These are phyloP conservation scores for Malurus melanocephalus DNA, from an alignment of 2,113 vertebrate genomes.

Conservation along the genomic window DNA sequence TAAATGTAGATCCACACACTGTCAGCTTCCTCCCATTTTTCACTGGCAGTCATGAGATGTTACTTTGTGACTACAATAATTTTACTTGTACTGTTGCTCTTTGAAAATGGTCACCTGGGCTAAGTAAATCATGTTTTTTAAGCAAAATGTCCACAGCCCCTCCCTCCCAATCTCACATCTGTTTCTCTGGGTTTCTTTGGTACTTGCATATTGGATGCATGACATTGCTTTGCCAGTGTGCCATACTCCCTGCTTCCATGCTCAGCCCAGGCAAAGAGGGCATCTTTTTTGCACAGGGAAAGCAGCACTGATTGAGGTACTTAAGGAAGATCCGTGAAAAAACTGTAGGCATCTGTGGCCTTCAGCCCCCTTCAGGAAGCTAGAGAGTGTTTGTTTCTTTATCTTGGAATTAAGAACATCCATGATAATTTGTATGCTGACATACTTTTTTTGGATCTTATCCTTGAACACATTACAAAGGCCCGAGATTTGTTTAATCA, in stretches of 20 bases:
- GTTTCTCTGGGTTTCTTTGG: not conserved
- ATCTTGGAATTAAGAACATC: not conserved
- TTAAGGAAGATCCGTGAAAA: not conserved
- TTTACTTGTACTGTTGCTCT: not conserved
- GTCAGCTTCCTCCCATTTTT: not conserved
- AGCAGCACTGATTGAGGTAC: not conserved
- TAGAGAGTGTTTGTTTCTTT: constrained; percentile 10
- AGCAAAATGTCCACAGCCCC: not conserved
- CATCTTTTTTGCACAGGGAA: not conserved
- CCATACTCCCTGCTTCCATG: not conserved
- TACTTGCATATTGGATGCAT: too few species aligned
- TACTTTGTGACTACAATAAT: not conserved
- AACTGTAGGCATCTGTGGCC: not conserved
- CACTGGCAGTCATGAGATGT: not conserved
- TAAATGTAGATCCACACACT: not conserved
- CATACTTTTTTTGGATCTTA: not conserved
- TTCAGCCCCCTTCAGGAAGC: not conserved
- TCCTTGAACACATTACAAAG: constrained; percentile 25
- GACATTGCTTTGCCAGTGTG: not conserved
- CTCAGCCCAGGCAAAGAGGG: not conserved
- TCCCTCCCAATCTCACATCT: not conserved
- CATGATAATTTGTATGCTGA: not conserved
- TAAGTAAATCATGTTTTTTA: not conserved
- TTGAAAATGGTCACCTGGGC: not conserved
- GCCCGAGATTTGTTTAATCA: not conserved